A percentile compares a stretch with the other conserved stretches of the same genome.
Evolutionary conservation across 2,888 invertebrate genomes (phyloP).

Genomic region (Nemoura dubitans): DNA sequence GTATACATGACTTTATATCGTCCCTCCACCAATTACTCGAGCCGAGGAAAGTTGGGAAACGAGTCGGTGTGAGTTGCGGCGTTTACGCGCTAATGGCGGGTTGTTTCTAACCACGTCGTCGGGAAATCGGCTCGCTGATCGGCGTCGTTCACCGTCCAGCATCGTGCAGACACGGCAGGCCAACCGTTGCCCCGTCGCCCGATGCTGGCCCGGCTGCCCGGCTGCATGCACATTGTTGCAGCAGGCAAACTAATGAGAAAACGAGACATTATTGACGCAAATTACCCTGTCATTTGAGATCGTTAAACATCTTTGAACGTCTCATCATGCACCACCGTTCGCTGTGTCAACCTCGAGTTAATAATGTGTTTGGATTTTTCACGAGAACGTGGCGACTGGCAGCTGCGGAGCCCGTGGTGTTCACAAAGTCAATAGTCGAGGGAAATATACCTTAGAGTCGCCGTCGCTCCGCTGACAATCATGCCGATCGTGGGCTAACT

Average conservation of each 20-base stretch:
- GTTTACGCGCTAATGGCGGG: neutral
- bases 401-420: no score
- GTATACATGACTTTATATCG: no score
- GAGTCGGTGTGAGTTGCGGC: neutral
- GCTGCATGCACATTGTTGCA: neutral
- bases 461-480: no score
- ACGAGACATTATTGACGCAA: conserved; percentile 15
- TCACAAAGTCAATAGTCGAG: no score
- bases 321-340: neutral
- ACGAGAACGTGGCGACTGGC: neutral
- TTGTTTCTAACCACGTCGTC: neutral
- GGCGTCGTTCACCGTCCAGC: neutral
- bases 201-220: neutral
- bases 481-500: no score
- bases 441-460: no score
- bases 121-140: neutral
- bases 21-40: neutral
- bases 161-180: neutral
- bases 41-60: neutral
- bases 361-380: neutral
- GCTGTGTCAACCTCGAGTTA: neutral
- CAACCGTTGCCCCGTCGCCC: no score
- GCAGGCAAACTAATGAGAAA: conserved; percentile 15
- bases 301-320: conserved; percentile 7
- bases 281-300: conserved; percentile 38